These are phyloP conservation scores for Ceyx melanurus DNA, from an alignment of 2,113 vertebrate species.

Conservation along the genomic window DNA sequence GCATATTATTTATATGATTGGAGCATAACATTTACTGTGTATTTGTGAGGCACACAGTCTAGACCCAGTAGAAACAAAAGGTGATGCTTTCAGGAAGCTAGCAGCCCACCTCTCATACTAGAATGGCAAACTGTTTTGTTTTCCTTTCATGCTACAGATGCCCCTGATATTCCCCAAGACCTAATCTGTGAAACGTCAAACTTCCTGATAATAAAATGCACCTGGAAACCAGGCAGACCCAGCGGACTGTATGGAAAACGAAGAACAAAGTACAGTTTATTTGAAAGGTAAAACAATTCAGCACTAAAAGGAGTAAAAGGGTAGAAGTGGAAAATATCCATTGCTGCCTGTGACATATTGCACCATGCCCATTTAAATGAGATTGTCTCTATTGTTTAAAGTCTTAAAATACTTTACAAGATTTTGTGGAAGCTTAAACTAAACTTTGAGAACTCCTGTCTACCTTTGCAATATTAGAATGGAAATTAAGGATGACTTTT, in stretches of 20 bases:
- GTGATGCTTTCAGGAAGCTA: neutral
- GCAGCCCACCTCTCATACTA: neutral
- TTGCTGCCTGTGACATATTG: neutral
- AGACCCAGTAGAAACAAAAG: neutral
- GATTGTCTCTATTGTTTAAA: neutral
- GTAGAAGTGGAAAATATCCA: neutral
- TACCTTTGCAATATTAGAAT: neutral
- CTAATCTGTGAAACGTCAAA: slow-evolving; percentile 78
- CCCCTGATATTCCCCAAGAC: slow-evolving; percentile 75
- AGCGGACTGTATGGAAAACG: slow-evolving; percentile 67
- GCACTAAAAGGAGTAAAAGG: neutral
- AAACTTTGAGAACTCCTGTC: neutral
- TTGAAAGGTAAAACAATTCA: slow-evolving; percentile 72
- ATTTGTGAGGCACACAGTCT: neutral
- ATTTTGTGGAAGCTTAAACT: neutral
- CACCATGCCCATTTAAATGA: neutral
- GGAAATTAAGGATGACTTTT: neutral
- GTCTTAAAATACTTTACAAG: neutral
- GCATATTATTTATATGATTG: neutral
- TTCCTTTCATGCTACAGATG: slow-evolving; percentile 64
- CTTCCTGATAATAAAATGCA: slow-evolving; percentile 71
- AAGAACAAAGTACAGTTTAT: slow-evolving; percentile 70
- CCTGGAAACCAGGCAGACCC: slow-evolving; percentile 72
- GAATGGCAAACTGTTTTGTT: neutral
- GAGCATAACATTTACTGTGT: neutral